Evolutionary conservation across 2,797 vertebrate species (phyloP), one percentile per base, ranked within the genome.

Genomic region (Leptodactylus fallax): DNA sequence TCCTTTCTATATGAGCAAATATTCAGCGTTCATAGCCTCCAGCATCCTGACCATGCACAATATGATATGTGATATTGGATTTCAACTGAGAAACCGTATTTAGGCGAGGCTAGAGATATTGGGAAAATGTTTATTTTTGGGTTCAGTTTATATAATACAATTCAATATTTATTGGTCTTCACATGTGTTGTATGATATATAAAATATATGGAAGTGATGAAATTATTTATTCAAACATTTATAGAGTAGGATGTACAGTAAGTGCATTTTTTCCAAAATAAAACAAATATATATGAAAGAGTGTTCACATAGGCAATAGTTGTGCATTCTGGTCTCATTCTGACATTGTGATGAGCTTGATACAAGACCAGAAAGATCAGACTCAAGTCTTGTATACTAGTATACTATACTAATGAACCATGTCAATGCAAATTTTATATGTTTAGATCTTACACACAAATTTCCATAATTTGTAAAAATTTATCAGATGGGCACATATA

Each of bases 21-120:
- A 86, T 80, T 86, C 79, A 4, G 47, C 19, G 53, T 72, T 45
- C 63, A 77, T 82, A 82, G 79, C 79, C 79, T 69, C 49, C 25
- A 77, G 79, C 67, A 76, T 45, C 79, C 36, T n/a, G 45, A 71
- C 45, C 58, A 74, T 61, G 83, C 56, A 58, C 53, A 61, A 74
- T 58, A 69, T 87, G 76, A 63, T 82, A 76, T 82, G 49, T 81
- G 51, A 53, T 87, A 87, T 77, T 81, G n/a, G 17, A 79, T 69
- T 79, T 56, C 58, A 79, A 80, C 58, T 79, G 49, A 60, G 36
- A 85, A 58, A 60, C 79, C 47, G 27, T 88, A 79, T 71, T n/a
- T 74, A 45, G n/a, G 47, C 11, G n/a, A 79, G 13, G 36, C 51
- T n/a, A n/a, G 69, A 53, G 45, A 71, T 74, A 58, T 47, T 51